Evolutionary conservation across 1,140 invertebrate species (phyloP).

Genomic region (Ceratina australensis): DNA sequence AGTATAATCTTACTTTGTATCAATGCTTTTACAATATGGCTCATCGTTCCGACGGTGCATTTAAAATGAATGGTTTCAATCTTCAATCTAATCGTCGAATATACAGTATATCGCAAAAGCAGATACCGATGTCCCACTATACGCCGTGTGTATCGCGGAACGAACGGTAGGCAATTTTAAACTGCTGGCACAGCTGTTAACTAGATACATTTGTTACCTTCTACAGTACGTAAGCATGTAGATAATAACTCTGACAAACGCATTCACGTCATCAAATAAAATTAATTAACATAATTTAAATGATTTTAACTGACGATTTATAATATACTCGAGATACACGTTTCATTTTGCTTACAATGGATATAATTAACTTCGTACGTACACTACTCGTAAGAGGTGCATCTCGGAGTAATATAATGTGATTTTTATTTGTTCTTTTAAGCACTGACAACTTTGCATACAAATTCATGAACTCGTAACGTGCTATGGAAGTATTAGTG

Average conservation of each 20-base stretch:
- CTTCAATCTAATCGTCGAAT: constrained; percentile 42
- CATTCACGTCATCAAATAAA: neutral
- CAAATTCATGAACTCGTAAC: neutral
- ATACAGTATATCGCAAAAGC: constrained; percentile 43
- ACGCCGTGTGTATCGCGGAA: constrained; percentile 55
- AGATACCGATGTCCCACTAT: constrained; percentile 38
- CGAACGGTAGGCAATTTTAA: constrained; percentile 66
- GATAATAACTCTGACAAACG: constrained; percentile 13
- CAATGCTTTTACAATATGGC: constrained; percentile 36
- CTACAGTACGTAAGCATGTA: constrained; percentile 10
- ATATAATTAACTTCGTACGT: no score
- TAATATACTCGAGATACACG: no score
- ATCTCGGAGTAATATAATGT: neutral
- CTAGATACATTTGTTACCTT: constrained; percentile 31
- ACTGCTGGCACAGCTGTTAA: constrained; percentile 56
- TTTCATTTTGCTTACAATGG: no score
- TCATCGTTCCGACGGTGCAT: constrained; percentile 36
- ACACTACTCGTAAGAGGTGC: no score
- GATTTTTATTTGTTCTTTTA: neutral
- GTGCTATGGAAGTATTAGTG: neutral
- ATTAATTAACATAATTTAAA: neutral
- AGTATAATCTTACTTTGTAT: constrained; percentile 61
- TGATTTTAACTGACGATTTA: no score
- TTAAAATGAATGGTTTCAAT: constrained; percentile 47
- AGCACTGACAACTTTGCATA: constrained; percentile 16